These are phyloP conservation scores for Melanogrammus aeglefinus DNA, from an alignment of 2,797 vertebrate genomes.

Conservation along the genomic window DNA sequence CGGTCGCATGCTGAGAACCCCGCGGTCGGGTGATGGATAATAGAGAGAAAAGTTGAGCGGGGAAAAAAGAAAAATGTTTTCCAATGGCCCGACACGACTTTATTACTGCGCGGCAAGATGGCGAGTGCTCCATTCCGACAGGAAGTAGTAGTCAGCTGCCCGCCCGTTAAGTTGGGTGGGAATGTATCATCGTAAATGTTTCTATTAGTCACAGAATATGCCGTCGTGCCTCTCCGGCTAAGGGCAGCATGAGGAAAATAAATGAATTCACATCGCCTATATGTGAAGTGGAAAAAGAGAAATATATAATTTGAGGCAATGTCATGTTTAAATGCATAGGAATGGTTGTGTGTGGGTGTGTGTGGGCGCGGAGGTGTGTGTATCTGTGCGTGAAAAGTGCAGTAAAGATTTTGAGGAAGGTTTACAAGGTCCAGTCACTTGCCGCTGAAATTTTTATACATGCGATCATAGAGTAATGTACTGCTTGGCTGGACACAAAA, in stretches of 20 bases:
- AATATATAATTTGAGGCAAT: neutral
- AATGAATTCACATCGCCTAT: neutral
- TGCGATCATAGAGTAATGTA: conserved; percentile 39
- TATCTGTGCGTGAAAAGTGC: neutral
- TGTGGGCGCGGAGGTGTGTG: conserved; percentile 30
- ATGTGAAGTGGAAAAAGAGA: neutral
- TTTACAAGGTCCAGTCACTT: conserved; percentile 48
- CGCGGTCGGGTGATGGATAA: too few species aligned
- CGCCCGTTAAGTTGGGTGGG: too few species aligned
- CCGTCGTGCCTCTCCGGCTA: neutral
- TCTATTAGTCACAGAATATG: too few species aligned
- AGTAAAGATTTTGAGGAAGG: conserved; percentile 38
- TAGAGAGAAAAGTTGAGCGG: too few species aligned
- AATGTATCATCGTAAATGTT: too few species aligned
- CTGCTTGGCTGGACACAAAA: conserved; percentile 42
- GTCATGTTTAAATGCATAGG: neutral
- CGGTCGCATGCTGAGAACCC: too few species aligned
- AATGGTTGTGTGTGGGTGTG: neutral
- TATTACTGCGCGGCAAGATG: too few species aligned
- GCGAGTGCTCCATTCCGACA: too few species aligned
- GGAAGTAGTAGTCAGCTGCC: too few species aligned
- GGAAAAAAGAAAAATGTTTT: too few species aligned
- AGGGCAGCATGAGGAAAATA: neutral
- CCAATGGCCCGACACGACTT: too few species aligned
- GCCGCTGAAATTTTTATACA: conserved; percentile 56